Percentiles rank a stretch among this genome's conserved stretches.
phyloP scores from a whole-genome alignment of 2,113 vertebrate genomes.

The Anhinga anhinga region DNA sequence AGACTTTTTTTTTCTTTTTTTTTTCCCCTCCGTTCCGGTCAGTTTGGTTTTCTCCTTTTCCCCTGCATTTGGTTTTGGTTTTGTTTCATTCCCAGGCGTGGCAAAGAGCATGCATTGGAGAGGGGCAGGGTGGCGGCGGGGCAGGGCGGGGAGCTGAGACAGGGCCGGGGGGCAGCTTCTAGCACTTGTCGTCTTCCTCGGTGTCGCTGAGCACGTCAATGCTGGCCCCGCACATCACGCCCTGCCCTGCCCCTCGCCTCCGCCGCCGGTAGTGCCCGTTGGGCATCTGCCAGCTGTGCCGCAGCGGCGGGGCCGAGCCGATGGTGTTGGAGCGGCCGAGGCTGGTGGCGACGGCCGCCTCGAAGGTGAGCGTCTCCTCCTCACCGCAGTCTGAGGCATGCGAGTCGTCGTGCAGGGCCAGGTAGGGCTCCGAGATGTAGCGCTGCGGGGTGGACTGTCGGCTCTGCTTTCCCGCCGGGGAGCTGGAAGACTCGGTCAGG shows the following conservation, averaged over 20 bases:
- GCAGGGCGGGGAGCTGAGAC: not conserved
- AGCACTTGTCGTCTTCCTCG: slow-evolving; percentile 95
- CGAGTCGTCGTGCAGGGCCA: slow-evolving; percentile 87
- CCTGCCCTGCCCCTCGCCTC: slow-evolving; percentile 80
- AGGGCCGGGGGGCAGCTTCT: slow-evolving; percentile 57
- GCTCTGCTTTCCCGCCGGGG: slow-evolving; percentile 68
- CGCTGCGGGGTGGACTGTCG: slow-evolving; percentile 86
- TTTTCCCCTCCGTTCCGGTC: not conserved
- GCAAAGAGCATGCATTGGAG: slow-evolving; percentile 78
- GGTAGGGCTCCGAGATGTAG: slow-evolving; percentile 96
- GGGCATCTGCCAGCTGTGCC: slow-evolving; percentile 95
- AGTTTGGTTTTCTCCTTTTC: not conserved
- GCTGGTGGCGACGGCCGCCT: slow-evolving; percentile 90
- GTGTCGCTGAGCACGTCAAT: slow-evolving; percentile 91
- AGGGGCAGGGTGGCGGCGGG: slow-evolving; percentile 2
- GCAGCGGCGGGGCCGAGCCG: slow-evolving; percentile 87
- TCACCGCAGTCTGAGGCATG: slow-evolving; percentile 80
- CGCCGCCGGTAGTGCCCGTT: slow-evolving; percentile 91
- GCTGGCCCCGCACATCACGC: slow-evolving; percentile 75
- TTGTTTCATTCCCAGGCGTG: slow-evolving; percentile 65
- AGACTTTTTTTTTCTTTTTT: not conserved
- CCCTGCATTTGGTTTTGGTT: slow-evolving; percentile 59
- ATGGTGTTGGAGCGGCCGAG: slow-evolving; percentile 91
- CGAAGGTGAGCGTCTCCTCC: slow-evolving; percentile 95
- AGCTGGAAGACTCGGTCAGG: slow-evolving; percentile 73